A percentile compares a stretch with the other conserved stretches of the same genome.
Conservation (phyloP, 2,113 vertebrate species). For the Peromyscus californicus region DNA sequence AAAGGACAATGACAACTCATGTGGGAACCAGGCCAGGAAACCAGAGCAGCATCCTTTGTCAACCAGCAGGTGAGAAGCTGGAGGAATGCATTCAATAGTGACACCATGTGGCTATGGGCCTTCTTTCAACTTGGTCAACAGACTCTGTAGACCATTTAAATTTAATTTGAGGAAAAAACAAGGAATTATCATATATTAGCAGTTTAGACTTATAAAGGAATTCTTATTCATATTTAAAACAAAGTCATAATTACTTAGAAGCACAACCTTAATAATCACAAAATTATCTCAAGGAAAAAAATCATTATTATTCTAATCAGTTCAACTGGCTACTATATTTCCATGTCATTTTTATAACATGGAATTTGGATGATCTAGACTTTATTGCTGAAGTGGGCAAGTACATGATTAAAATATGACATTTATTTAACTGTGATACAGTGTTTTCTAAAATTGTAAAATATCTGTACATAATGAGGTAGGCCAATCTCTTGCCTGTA, state of each 20-base stretch:
- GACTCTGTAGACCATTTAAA: background rate
- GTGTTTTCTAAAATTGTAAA: background rate
- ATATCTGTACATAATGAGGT: background rate
- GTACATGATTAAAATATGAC: background rate
- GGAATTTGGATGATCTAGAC: background rate
- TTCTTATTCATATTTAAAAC: background rate
- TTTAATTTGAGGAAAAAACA: slow-evolving; percentile 20
- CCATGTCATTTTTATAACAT: background rate
- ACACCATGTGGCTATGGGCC: background rate
- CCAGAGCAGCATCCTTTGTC: background rate
- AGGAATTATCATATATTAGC: background rate
- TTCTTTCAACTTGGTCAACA: background rate
- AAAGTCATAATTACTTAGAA: background rate
- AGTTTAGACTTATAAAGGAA: background rate
- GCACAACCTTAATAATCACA: background rate
- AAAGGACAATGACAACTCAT: background rate
- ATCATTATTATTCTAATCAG: background rate
- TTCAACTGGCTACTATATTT: background rate
- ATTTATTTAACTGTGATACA: slow-evolving; percentile 1
- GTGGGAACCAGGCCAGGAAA: background rate
- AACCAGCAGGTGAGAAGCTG: background rate
- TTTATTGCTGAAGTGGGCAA: background rate
- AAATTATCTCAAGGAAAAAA: background rate
- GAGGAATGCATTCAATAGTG: background rate
- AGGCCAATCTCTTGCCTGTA: background rate